phyloP scores from a whole-genome alignment of 2,888 invertebrate species.

The Thymelicus sylvestris region DNA sequence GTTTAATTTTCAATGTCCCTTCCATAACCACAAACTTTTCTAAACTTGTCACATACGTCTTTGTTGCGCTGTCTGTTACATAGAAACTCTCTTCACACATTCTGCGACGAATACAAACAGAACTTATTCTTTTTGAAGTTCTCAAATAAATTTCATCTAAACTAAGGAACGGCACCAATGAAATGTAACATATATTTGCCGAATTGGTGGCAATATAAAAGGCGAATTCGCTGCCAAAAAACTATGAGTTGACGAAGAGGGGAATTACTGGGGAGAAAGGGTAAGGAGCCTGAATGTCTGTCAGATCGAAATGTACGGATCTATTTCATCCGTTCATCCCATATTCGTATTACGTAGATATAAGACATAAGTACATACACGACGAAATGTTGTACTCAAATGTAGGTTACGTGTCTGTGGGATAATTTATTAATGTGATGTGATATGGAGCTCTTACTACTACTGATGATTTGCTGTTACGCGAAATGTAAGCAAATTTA shows the following conservation, averaged over 20 bases:
- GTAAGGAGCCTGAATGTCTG: conserved; percentile 24
- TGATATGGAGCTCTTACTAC: background rate
- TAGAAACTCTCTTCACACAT: conserved; percentile 19
- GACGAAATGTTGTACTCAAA: conserved; percentile 9
- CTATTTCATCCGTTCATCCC: conserved; percentile 23
- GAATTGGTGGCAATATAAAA: conserved; percentile 35
- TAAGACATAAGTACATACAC: background rate
- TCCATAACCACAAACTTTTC: background rate
- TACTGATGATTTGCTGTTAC: conserved; percentile 3
- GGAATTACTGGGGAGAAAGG: conserved; percentile 13
- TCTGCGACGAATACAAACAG: background rate
- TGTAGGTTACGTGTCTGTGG: background rate
- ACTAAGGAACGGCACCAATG: conserved; percentile 30
- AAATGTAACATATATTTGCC: conserved; percentile 25
- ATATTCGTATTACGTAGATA: conserved; percentile 5
- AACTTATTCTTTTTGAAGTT: conserved; percentile 18
- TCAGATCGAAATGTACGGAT: conserved; percentile 23
- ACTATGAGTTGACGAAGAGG: conserved; percentile 25
- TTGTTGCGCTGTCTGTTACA: background rate
- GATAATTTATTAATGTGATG: conserved; percentile 14
- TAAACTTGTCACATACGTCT: background rate
- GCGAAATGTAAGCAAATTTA: background rate
- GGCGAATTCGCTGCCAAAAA: conserved; percentile 31
- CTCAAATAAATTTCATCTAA: conserved; percentile 33
- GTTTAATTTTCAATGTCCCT: no score